A percentile compares a stretch with the other conserved stretches of the same genome.
phyloP scores from a whole-genome alignment of 2,113 vertebrate species.

The Oceanites oceanicus region DNA sequence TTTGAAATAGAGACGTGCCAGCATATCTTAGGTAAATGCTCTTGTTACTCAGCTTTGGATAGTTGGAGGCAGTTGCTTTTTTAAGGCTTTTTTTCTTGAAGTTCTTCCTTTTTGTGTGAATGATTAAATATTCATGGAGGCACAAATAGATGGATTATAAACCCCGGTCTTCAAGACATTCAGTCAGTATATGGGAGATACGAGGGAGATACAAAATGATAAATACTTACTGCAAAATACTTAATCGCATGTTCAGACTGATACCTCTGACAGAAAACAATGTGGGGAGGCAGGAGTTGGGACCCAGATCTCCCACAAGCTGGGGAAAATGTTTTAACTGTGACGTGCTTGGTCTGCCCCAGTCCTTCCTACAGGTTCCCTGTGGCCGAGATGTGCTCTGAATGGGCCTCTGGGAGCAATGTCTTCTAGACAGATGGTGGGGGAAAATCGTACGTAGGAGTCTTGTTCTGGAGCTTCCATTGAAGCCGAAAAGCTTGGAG shows the following conservation, averaged over 20 bases:
- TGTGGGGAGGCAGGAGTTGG: not conserved
- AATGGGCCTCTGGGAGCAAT: not conserved
- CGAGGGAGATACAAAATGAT: not conserved
- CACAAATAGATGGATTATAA: not conserved
- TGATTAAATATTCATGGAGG: not conserved
- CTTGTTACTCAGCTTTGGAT: not conserved
- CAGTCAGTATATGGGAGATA: not conserved
- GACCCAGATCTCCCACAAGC: not conserved
- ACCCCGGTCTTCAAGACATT: not conserved
- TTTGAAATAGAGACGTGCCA: not conserved
- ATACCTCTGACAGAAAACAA: not conserved
- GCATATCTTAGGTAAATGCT: not conserved
- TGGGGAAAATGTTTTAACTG: not conserved
- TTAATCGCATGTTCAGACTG: not conserved
- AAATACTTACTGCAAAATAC: not conserved
- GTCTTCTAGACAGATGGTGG: not conserved
- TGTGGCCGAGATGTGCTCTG: not conserved
- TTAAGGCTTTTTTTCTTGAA: not conserved
- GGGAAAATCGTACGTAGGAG: accelerated
- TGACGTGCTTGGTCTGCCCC: not conserved
- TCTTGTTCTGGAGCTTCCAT: not conserved
- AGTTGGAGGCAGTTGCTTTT: not conserved
- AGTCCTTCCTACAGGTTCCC: not conserved
- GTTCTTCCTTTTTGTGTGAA: not conserved
- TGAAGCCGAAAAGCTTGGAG: not conserved